These are phyloP conservation scores for Hiodon tergisus DNA, from an alignment of 2,113 vertebrate genomes.

Conservation along the genomic window DNA sequence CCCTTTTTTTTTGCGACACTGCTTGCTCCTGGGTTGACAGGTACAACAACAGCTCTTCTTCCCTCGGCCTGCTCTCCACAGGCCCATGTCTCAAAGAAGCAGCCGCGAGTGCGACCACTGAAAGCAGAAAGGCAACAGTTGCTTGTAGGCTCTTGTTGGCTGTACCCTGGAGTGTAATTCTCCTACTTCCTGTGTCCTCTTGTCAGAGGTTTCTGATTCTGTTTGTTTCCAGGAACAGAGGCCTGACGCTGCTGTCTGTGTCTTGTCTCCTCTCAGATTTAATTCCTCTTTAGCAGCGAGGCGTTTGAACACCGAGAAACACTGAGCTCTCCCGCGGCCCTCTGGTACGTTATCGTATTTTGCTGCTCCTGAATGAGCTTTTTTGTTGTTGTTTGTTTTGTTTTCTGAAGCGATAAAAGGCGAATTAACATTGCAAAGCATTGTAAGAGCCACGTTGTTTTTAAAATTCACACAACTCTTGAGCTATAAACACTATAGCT, in stretches of 20 bases:
- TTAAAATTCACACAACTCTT: not conserved
- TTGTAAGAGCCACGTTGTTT: not conserved
- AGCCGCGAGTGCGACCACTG: not conserved
- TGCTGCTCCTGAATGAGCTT: not conserved
- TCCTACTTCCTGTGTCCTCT: conserved; percentile 11
- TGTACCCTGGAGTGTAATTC: conserved; percentile 2
- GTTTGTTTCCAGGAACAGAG: conserved; percentile 15
- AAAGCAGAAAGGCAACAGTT: not conserved
- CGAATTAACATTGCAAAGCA: conserved; percentile 1
- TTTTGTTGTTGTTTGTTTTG: not conserved
- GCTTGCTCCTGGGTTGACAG: conserved; percentile 11
- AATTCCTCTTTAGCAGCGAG: conserved; percentile 11
- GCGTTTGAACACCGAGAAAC: not conserved
- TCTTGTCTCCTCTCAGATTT: conserved; percentile 17
- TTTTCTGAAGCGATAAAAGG: not conserved
- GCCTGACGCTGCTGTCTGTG: conserved; percentile 1
- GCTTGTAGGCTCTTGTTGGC: not conserved
- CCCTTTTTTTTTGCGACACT: conserved; percentile 36
- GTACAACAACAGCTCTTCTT: conserved; percentile 42
- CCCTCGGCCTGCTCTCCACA: not conserved
- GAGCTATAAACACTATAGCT: not conserved
- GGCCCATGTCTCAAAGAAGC: not conserved
- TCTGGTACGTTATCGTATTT: not conserved
- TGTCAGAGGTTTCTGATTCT: conserved; percentile 14
- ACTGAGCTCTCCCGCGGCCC: conserved; percentile 8